Evolutionary conservation across 2,888 invertebrate species (phyloP).

Genomic region (Sussaba pulchella): DNA sequence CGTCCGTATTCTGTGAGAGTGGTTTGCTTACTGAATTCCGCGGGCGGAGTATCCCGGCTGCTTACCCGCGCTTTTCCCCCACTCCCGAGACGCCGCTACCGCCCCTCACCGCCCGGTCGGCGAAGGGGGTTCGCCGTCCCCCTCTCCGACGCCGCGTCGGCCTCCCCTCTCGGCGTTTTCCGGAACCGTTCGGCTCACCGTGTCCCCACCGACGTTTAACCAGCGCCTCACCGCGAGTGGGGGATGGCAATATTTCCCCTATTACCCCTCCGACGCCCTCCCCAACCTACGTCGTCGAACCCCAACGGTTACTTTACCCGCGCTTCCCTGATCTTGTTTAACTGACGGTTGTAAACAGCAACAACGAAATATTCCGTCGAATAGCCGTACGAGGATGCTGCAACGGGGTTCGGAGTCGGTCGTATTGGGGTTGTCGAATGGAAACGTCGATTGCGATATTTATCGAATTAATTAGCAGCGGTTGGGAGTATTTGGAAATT

Average conservation of each 20-base stretch:
- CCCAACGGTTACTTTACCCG: slow-evolving; percentile 63
- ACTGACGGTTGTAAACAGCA: slow-evolving; percentile 35
- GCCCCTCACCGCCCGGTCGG: slow-evolving; percentile 51
- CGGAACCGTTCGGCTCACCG: slow-evolving; percentile 30
- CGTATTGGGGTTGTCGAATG: too few relatives aligned
- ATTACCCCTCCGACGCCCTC: slow-evolving; percentile 45
- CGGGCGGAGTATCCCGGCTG: slow-evolving; percentile 79
- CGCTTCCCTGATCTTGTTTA: slow-evolving; percentile 62
- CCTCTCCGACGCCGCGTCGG: background rate
- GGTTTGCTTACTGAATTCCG: slow-evolving; percentile 82
- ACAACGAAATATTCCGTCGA: background rate
- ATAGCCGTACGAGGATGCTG: too few relatives aligned
- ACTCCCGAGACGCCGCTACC: slow-evolving; percentile 65
- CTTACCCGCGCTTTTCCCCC: slow-evolving; percentile 83
- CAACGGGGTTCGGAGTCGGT: too few relatives aligned
- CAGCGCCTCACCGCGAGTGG: slow-evolving; percentile 14
- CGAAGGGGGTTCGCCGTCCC: slow-evolving; percentile 15
- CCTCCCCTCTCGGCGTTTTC: background rate
- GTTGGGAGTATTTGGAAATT: too few relatives aligned
- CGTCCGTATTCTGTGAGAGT: slow-evolving; percentile 79
- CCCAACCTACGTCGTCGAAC: background rate
- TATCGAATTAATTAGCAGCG: too few relatives aligned
- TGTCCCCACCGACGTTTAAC: slow-evolving; percentile 67
- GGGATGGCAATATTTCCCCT: background rate
- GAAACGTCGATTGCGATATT: background rate